Evolutionary conservation across 2,113 vertebrate genomes (phyloP).

Genomic region (Galemys pyrenaicus): DNA sequence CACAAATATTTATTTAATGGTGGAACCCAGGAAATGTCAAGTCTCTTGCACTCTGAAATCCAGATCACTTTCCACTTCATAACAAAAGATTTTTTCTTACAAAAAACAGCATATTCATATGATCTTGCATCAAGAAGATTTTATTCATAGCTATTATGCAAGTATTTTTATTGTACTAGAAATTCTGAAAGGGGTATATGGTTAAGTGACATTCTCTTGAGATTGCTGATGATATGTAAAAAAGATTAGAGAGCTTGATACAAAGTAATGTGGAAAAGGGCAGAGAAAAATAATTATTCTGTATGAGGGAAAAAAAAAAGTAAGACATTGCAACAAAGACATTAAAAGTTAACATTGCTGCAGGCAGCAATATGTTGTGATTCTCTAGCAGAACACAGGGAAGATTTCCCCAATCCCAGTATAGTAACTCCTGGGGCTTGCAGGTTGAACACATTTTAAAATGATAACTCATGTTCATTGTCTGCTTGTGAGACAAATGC

Average conservation of each 20-base stretch:
- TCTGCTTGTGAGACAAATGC: constrained; percentile 31
- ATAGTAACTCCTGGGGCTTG: constrained; percentile 52
- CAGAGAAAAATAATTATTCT: constrained; percentile 50
- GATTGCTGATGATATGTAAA: not conserved
- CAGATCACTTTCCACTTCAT: not conserved
- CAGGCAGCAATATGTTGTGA: constrained; percentile 70
- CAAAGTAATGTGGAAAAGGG: constrained; percentile 2
- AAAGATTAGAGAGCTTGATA: not conserved
- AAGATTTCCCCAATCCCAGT: constrained; percentile 47
- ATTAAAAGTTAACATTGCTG: constrained; percentile 68
- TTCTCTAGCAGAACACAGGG: constrained; percentile 56
- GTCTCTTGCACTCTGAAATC: not conserved
- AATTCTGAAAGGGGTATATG: not conserved
- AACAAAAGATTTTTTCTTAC: constrained; percentile 11
- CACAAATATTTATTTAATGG: not conserved
- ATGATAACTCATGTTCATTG: constrained; percentile 37
- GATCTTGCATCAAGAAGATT: not conserved
- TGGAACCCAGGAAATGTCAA: not conserved
- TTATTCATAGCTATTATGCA: not conserved
- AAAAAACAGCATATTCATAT: not conserved
- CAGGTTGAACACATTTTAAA: constrained; percentile 56
- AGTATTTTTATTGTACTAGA: constrained; percentile 6
- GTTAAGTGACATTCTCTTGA: not conserved
- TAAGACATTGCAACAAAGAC: constrained; percentile 61
- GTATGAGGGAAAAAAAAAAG: not conserved